These are phyloP conservation scores for Maniola hyperantus DNA, from an alignment of 2,888 invertebrate genomes.

Conservation along the genomic window DNA sequence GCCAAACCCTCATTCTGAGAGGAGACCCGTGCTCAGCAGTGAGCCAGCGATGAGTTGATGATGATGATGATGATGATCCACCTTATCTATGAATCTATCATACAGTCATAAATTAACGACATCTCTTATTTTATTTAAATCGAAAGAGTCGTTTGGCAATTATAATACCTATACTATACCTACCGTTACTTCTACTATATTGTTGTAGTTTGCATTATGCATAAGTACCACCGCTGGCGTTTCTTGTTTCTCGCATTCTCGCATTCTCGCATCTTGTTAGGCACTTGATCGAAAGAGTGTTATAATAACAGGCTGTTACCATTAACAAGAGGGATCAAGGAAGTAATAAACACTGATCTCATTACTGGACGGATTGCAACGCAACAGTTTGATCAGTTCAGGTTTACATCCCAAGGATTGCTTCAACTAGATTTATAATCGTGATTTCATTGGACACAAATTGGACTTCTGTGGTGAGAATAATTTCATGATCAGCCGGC, in stretches of 20 bases:
- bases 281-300: neutral
- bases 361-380: constrained; percentile 12
- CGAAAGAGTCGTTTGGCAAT: too few relatives aligned
- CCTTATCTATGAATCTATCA: too few relatives aligned
- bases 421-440: constrained; percentile 25
- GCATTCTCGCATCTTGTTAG: too few relatives aligned
- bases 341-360: constrained; percentile 19
- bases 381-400: constrained; percentile 3
- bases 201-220: neutral
- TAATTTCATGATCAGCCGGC: constrained; percentile 7
- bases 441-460: constrained; percentile 29
- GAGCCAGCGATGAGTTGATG: too few relatives aligned
- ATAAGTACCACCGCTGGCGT: neutral
- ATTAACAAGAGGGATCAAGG: constrained; percentile 9
- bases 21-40: too few relatives aligned
- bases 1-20: too few relatives aligned
- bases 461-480: constrained; percentile 17
- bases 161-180: too few relatives aligned
- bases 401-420: constrained; percentile 24
- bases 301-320: constrained; percentile 11
- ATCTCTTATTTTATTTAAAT: too few relatives aligned
- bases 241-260: too few relatives aligned
- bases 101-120: too few relatives aligned
- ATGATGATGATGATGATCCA: too few relatives aligned
- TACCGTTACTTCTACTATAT: too few relatives aligned